phyloP scores from a whole-genome alignment of 1,140 invertebrate species.

The Wiebesia pumilae region DNA sequence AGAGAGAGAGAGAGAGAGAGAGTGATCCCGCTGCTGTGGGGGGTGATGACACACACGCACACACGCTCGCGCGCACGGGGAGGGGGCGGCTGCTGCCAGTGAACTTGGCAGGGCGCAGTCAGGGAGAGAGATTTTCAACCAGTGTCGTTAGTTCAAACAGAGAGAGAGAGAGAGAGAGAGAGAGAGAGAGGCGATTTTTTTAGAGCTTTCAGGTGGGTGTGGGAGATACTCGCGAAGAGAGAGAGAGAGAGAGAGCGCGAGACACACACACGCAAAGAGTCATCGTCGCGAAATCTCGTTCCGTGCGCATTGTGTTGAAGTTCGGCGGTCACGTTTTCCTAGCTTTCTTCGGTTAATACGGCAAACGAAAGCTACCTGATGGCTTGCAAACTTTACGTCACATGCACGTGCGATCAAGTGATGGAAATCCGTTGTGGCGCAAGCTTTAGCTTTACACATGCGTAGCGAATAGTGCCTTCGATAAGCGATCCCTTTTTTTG shows the following conservation, averaged over 20 bases:
- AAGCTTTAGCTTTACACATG: too few species aligned
- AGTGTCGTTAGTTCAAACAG: not conserved
- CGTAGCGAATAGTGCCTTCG: too few species aligned
- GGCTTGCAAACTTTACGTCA: too few species aligned
- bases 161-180: not conserved
- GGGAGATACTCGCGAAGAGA: conserved; percentile 17
- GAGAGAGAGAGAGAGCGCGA: conserved; percentile 3
- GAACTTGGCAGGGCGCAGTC: conserved; percentile 44
- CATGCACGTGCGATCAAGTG: too few species aligned
- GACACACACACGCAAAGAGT: not conserved
- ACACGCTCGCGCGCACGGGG: not conserved
- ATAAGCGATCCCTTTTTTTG: too few species aligned
- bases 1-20: conserved; percentile 25
- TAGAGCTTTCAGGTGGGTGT: conserved; percentile 50
- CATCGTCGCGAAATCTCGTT: conserved; percentile 2
- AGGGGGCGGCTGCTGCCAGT: conserved; percentile 13
- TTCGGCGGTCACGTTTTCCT: not conserved
- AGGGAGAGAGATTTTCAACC: not conserved
- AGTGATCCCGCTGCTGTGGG: conserved; percentile 31
- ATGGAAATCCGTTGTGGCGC: too few species aligned
- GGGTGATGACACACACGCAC: conserved; percentile 39
- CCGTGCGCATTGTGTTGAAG: not conserved
- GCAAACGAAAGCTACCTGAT: not conserved
- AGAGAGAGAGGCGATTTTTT: conserved; percentile 3
- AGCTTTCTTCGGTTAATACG: not conserved